Conservation (phyloP, 2,113 vertebrate genomes). For the Vulpes vulpes region DNA sequence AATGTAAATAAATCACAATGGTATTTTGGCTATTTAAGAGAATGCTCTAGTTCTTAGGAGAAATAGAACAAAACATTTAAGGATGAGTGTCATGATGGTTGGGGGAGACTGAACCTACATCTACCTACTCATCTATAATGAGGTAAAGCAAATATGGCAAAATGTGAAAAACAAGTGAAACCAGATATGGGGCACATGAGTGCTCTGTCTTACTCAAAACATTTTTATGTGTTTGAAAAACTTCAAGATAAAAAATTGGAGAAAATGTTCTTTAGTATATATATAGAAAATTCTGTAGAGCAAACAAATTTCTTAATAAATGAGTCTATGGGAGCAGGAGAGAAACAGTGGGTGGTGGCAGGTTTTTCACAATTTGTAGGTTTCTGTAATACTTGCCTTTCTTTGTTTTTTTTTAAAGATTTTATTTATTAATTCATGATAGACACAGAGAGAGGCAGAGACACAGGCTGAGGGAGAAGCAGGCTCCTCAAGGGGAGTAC, state of each 20-base stretch:
- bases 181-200: neutral
- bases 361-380: neutral
- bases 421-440: too few relatives aligned
- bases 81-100: neutral
- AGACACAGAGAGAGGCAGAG: too few relatives aligned
- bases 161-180: neutral
- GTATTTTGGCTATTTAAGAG: neutral
- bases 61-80: neutral
- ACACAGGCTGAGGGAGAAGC: too few relatives aligned
- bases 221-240: neutral
- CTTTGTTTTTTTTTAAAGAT: neutral
- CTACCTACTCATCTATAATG: neutral
- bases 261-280: neutral
- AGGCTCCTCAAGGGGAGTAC: too few relatives aligned
- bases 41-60: neutral
- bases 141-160: neutral
- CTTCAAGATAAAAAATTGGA: neutral
- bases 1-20: neutral
- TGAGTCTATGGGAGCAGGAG: neutral
- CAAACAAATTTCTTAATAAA: neutral
- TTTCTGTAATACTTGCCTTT: neutral
- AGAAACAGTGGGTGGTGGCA: neutral
- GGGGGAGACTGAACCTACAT: neutral
- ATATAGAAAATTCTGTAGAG: neutral
- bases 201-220: neutral